These are phyloP conservation scores for Brachypalpus laphriformis DNA, from an alignment of 2,888 invertebrate species.

Conservation along the genomic window DNA sequence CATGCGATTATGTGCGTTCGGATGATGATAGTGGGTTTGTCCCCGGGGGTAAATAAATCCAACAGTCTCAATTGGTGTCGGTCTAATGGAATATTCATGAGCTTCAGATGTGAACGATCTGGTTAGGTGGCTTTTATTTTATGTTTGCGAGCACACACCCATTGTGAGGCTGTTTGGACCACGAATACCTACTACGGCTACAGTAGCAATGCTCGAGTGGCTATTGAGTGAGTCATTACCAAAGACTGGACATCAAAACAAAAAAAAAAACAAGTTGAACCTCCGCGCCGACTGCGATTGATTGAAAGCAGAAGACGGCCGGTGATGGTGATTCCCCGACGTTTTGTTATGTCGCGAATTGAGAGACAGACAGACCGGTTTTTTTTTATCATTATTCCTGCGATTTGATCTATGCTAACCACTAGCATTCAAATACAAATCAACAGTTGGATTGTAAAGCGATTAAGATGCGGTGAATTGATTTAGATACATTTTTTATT, in stretches of 20 bases:
- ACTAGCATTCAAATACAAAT: neutral
- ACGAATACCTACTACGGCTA: neutral
- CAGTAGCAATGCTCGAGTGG: constrained; percentile 14
- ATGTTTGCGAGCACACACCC: constrained; percentile 16
- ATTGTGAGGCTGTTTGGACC: constrained; percentile 8
- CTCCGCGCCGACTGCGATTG: constrained; percentile 1
- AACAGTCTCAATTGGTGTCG: constrained; percentile 42
- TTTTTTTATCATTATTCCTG: neutral
- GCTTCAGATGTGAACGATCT: constrained; percentile 48
- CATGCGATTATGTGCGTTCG: constrained; percentile 31
- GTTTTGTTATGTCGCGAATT: neutral
- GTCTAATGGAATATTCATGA: constrained; percentile 64
- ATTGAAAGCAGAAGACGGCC: neutral
- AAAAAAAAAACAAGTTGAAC: constrained; percentile 22
- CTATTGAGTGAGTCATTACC: constrained; percentile 33
- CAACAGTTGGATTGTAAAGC: neutral
- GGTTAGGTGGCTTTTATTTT: constrained; percentile 41
- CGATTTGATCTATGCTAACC: neutral
- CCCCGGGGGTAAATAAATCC: constrained; percentile 50
- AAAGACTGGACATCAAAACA: neutral
- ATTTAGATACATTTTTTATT: neutral
- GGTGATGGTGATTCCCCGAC: constrained; percentile 52
- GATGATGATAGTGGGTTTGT: constrained; percentile 43
- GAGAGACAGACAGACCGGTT: constrained; percentile 13
- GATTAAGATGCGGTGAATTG: neutral